Conservation (phyloP, 35 echinoderm and acorn worm species). For the Stichopus chloronotus region DNA sequence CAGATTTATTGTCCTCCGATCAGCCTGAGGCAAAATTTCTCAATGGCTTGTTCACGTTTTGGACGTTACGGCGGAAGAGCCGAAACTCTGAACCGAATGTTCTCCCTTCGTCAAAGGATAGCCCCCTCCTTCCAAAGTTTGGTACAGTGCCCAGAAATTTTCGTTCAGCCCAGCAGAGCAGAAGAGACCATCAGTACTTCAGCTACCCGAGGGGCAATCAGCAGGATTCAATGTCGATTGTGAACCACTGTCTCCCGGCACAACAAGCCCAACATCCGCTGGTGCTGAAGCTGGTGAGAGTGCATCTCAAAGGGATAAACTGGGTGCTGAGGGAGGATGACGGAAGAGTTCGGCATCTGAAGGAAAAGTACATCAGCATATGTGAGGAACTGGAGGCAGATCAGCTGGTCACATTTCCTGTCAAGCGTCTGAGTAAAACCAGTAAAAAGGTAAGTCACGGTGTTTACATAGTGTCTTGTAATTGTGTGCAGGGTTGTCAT, state of each 20-base stretch:
- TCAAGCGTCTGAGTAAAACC: constrained; percentile 24
- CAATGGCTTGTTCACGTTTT: not conserved
- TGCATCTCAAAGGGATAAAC: constrained; percentile 33
- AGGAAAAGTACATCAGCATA: constrained; percentile 31
- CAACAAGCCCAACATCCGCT: not conserved
- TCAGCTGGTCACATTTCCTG: constrained; percentile 34
- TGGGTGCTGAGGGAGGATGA: constrained; percentile 22
- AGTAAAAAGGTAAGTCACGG: constrained; percentile 28
- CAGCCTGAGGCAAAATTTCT: not conserved
- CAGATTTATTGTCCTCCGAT: not conserved
- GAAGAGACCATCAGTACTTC: not conserved
- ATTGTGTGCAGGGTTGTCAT: too few relatives aligned
- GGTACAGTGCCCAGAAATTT: constrained; percentile 4
- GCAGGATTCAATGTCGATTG: not conserved
- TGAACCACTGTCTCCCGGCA: constrained; percentile 31
- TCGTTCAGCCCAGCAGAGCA: not conserved
- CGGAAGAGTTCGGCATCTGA: not conserved
- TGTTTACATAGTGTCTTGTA: not conserved
- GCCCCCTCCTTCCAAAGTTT: not conserved
- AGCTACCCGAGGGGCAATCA: not conserved
- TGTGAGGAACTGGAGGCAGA: constrained; percentile 24
- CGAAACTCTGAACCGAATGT: constrained; percentile 35
- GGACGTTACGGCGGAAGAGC: not conserved
- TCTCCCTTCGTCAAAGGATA: not conserved
- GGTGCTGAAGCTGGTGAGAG: not conserved